These are phyloP conservation scores for Sandelia bainsii DNA, from an alignment of 2,797 vertebrate genomes.

Conservation along the genomic window DNA sequence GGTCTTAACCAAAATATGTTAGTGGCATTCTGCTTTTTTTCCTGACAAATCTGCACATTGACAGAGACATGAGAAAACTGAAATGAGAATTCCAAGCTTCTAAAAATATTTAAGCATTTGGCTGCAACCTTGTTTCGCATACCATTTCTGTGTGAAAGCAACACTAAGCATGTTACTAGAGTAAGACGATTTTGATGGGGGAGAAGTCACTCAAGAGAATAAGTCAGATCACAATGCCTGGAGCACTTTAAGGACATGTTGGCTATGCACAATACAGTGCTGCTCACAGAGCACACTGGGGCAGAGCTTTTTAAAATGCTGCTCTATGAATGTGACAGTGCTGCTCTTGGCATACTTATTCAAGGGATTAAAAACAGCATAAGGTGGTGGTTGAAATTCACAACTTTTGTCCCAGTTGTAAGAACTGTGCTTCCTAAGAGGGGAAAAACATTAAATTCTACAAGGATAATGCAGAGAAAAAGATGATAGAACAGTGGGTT, in stretches of 20 bases:
- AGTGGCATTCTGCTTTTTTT: constrained; percentile 20
- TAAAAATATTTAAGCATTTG: constrained; percentile 71
- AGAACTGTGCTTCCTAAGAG: constrained; percentile 39
- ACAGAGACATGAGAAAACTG: constrained; percentile 69
- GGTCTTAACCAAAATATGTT: constrained; percentile 47
- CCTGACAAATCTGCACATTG: constrained; percentile 56
- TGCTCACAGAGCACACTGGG: constrained; percentile 70
- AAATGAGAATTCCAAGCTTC: constrained; percentile 53
- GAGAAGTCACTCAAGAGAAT: constrained; percentile 75
- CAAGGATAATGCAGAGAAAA: constrained; percentile 37
- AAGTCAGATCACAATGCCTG: constrained; percentile 76
- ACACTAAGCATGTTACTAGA: constrained; percentile 81
- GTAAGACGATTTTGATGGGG: constrained; percentile 77
- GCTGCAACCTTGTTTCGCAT: constrained; percentile 76
- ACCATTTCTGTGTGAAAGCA: constrained; percentile 80
- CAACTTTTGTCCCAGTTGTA: constrained; percentile 63
- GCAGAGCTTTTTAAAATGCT: constrained; percentile 70
- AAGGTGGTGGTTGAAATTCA: constrained; percentile 60
- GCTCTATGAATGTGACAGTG: constrained; percentile 62
- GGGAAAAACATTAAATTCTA: constrained; percentile 22
- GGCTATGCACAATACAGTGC: constrained; percentile 73
- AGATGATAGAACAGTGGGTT: constrained; percentile 2
- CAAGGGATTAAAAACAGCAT: constrained; percentile 75
- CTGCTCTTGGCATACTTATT: constrained; percentile 71
- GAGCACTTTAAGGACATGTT: constrained; percentile 73